Evolutionary conservation across 2,888 invertebrate genomes (phyloP).

Genomic region (Nemotelus pantherinus): DNA sequence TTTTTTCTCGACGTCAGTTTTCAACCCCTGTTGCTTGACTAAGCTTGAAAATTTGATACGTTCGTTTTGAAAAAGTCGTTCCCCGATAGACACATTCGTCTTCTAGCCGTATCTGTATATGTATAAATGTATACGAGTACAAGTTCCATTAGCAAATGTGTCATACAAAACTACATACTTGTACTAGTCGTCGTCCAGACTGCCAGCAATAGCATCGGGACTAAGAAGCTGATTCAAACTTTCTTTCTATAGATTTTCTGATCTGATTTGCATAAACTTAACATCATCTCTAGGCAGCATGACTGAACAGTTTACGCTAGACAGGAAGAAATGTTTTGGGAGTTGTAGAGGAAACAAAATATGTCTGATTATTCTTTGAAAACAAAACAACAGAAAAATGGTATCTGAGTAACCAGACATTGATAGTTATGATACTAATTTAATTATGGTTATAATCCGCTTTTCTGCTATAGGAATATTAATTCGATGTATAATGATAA

Average conservation of each 20-base stretch:
- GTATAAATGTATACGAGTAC: neutral
- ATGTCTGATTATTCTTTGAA: too few relatives aligned
- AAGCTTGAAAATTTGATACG: constrained; percentile 22
- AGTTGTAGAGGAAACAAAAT: too few relatives aligned
- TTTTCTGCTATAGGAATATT: too few relatives aligned
- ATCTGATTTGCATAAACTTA: constrained; percentile 21
- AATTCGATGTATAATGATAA: too few relatives aligned
- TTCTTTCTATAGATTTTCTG: constrained; percentile 5
- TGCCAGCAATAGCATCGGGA: neutral
- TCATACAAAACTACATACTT: constrained; percentile 18
- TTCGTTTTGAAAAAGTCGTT: constrained; percentile 2
- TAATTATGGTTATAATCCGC: too few relatives aligned
- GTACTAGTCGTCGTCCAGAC: constrained; percentile 6
- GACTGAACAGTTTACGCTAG: neutral
- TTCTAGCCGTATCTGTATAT: neutral
- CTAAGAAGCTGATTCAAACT: constrained; percentile 34
- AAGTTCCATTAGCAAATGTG: constrained; percentile 36
- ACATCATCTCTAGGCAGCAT: neutral
- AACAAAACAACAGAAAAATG: too few relatives aligned
- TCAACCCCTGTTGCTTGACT: constrained; percentile 6
- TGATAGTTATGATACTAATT: too few relatives aligned
- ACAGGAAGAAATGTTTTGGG: too few relatives aligned
- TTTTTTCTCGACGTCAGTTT: neutral
- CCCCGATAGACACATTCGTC: neutral
- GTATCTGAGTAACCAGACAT: too few relatives aligned